Conservation (phyloP, 2,888 invertebrate genomes). For the Xestia rhomboidea region DNA sequence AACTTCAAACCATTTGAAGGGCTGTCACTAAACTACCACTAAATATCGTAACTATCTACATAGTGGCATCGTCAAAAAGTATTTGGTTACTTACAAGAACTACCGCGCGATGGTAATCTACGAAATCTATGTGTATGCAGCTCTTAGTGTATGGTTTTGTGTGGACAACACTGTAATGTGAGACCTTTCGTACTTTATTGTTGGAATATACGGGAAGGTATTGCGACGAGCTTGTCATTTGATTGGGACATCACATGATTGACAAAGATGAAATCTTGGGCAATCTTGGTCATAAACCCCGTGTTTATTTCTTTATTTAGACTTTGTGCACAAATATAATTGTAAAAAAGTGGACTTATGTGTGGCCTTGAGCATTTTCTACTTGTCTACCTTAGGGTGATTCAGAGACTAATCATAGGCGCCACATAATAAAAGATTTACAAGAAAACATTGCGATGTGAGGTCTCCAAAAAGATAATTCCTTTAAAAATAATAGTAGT, state of each 20-base stretch:
- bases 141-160: conserved; percentile 73
- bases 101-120: conserved; percentile 77
- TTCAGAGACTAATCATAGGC: no score
- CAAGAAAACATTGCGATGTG: no score
- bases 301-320: no score
- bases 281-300: no score
- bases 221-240: conserved; percentile 29
- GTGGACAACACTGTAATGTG: conserved; percentile 84
- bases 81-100: conserved; percentile 79
- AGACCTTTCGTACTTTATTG: conserved; percentile 75
- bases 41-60: conserved; percentile 61
- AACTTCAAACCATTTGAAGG: conserved; percentile 47
- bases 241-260: neutral
- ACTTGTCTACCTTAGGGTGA: no score
- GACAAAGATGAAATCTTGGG: no score
- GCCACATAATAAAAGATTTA: no score
- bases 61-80: conserved; percentile 71
- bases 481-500: no score
- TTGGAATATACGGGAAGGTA: conserved; percentile 36
- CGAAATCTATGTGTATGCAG: conserved; percentile 67
- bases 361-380: no score
- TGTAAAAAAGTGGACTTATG: no score
- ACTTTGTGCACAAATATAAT: no score
- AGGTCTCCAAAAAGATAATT: no score
- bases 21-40: conserved; percentile 62